Evolutionary conservation across 2,888 invertebrate genomes (phyloP).

Genomic region (Oxytorus armatus): DNA sequence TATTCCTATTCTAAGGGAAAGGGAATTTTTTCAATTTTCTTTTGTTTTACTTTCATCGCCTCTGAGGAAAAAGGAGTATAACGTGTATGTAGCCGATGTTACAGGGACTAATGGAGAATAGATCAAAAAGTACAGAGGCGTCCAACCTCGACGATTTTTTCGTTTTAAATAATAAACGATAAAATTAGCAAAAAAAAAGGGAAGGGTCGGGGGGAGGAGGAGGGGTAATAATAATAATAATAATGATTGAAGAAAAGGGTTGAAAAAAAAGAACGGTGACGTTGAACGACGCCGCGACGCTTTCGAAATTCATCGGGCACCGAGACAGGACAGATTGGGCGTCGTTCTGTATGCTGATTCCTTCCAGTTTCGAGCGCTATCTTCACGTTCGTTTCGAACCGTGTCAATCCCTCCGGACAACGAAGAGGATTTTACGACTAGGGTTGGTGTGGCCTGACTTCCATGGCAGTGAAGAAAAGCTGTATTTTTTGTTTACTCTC

Average conservation of each 20-base stretch:
- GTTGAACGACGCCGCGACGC: slow-evolving; percentile 39
- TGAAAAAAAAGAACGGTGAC: slow-evolving; percentile 40
- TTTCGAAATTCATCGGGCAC: slow-evolving; percentile 28
- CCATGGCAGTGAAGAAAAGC: slow-evolving; percentile 60
- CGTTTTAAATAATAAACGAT: slow-evolving; percentile 56
- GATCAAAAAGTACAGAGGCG: background rate
- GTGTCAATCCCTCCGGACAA: slow-evolving; percentile 4
- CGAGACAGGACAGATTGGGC: slow-evolving; percentile 31
- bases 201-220: slow-evolving; percentile 42
- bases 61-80: slow-evolving; percentile 20
- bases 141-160: slow-evolving; percentile 11
- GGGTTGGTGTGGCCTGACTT: slow-evolving; percentile 60
- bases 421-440: slow-evolving; percentile 60
- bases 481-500: slow-evolving; percentile 22
- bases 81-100: background rate
- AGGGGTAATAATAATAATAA: slow-evolving; percentile 64
- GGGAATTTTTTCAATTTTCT: background rate
- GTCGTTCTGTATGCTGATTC: slow-evolving; percentile 27
- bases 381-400: slow-evolving; percentile 23
- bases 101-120: slow-evolving; percentile 12
- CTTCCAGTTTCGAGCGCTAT: slow-evolving; percentile 34
- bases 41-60: slow-evolving; percentile 17
- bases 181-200: slow-evolving; percentile 56
- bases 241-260: slow-evolving; percentile 62
- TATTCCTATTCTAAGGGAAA: slow-evolving; percentile 28